Evolutionary conservation across 2,888 invertebrate species (phyloP).

Genomic region (Thalpophila matura): DNA sequence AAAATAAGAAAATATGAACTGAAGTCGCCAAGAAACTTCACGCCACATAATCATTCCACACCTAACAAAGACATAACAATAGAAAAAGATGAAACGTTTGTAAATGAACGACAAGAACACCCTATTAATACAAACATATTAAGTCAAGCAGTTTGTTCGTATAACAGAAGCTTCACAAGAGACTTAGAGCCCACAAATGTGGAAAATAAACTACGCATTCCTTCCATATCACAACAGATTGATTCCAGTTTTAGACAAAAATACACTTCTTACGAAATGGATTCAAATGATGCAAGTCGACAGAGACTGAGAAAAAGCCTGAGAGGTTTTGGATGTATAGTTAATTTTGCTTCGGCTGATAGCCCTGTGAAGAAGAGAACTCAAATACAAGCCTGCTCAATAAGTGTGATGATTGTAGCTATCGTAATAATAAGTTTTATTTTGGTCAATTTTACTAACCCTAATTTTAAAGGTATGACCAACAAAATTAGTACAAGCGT

Average conservation of each 20-base stretch:
- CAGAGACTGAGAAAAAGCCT: constrained; percentile 86
- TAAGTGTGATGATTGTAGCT: constrained; percentile 89
- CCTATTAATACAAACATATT: constrained; percentile 64
- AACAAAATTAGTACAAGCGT: constrained; percentile 83
- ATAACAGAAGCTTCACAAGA: constrained; percentile 63
- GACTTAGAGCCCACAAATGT: constrained; percentile 62
- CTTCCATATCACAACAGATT: constrained; percentile 85
- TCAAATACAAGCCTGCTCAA: constrained; percentile 89
- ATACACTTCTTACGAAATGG: constrained; percentile 81
- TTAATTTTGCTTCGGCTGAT: constrained; percentile 85
- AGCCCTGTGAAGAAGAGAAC: constrained; percentile 86
- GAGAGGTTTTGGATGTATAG: constrained; percentile 86
- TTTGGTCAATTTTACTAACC: constrained; percentile 87
- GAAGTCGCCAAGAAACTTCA: constrained; percentile 75
- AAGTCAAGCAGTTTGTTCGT: constrained; percentile 63
- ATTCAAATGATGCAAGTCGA: constrained; percentile 72
- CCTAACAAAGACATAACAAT: constrained; percentile 72
- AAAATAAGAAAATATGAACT: constrained; percentile 87
- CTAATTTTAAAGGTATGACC: constrained; percentile 80
- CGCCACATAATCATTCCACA: constrained; percentile 84
- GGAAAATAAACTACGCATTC: constrained; percentile 77
- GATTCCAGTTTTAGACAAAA: constrained; percentile 83
- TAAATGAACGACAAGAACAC: constrained; percentile 65
- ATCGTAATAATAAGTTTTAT: constrained; percentile 88
- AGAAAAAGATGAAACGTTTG: constrained; percentile 57